Conservation (phyloP, 2,797 vertebrate species). For the Sarcophilus harrisii region DNA sequence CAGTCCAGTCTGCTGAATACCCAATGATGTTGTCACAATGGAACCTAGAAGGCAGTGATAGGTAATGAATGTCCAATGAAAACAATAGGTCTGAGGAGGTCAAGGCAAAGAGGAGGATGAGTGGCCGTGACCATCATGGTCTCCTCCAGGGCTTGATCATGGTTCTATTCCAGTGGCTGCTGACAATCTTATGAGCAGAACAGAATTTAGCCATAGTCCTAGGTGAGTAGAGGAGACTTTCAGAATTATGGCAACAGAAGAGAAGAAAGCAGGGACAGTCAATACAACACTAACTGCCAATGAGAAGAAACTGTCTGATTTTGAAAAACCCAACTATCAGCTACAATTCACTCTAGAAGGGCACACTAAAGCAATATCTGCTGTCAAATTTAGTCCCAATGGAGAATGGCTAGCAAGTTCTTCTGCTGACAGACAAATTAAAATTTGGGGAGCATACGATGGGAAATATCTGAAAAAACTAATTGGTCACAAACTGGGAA, state of each 20-base stretch:
- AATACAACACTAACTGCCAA: conserved; percentile 93
- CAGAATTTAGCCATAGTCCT: not conserved
- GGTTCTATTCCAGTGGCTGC: not conserved
- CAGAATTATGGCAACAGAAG: conserved; percentile 92
- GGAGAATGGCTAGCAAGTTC: conserved; percentile 35
- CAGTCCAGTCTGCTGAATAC: not conserved
- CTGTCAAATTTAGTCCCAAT: not conserved
- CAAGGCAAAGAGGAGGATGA: not conserved
- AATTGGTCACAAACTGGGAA: conserved; percentile 95
- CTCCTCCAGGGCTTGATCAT: not conserved
- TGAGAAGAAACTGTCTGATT: conserved; percentile 93
- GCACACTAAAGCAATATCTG: conserved; percentile 95
- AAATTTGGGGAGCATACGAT: conserved; percentile 79
- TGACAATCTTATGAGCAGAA: not conserved
- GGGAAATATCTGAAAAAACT: conserved; percentile 98
- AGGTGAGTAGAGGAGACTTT: conserved; percentile 14
- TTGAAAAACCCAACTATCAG: conserved; percentile 95
- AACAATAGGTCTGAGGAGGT: not conserved
- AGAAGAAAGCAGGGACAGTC: conserved; percentile 95
- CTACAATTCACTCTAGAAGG: conserved; percentile 95
- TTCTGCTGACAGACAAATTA: conserved; percentile 97
- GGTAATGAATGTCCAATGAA: not conserved
- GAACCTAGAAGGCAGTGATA: not conserved
- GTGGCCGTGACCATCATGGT: not conserved
- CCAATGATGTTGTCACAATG: not conserved